A percentile compares a stretch with the other conserved stretches of the same genome.
phyloP scores from a whole-genome alignment of 2,888 invertebrate species.

The Netelia virgata region DNA sequence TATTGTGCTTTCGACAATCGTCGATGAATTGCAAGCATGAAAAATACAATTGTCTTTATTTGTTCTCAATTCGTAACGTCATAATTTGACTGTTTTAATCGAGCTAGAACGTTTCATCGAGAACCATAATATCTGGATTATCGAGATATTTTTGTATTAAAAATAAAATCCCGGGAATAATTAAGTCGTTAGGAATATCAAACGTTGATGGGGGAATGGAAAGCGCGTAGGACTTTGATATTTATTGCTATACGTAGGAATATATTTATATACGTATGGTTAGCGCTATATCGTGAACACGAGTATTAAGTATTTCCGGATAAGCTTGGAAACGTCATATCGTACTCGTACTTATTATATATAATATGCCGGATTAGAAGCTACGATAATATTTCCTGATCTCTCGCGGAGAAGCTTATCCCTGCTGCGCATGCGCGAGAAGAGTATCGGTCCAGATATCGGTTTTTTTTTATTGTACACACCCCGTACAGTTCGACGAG shows the following conservation, averaged over 20 bases:
- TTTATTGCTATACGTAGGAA: constrained; percentile 4
- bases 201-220: constrained; percentile 45
- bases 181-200: constrained; percentile 29
- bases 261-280: not conserved
- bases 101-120: not conserved
- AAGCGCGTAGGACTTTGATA: constrained; percentile 44
- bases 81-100: not conserved
- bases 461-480: not conserved
- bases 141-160: constrained; percentile 21
- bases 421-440: not conserved
- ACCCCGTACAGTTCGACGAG: not conserved
- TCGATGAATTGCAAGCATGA: not conserved
- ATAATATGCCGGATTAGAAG: constrained; percentile 37
- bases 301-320: constrained; percentile 52
- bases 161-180: constrained; percentile 16
- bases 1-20: not conserved
- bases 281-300: constrained; percentile 5
- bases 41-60: no score
- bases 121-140: not conserved
- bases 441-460: constrained; percentile 20
- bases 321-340: constrained; percentile 27
- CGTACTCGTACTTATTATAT: not conserved
- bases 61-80: not conserved
- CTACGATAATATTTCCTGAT: constrained; percentile 51
- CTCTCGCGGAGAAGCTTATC: constrained; percentile 8